Evolutionary conservation across 2,797 vertebrate species (phyloP).

Genomic region (Toxotes lorentzi): DNA sequence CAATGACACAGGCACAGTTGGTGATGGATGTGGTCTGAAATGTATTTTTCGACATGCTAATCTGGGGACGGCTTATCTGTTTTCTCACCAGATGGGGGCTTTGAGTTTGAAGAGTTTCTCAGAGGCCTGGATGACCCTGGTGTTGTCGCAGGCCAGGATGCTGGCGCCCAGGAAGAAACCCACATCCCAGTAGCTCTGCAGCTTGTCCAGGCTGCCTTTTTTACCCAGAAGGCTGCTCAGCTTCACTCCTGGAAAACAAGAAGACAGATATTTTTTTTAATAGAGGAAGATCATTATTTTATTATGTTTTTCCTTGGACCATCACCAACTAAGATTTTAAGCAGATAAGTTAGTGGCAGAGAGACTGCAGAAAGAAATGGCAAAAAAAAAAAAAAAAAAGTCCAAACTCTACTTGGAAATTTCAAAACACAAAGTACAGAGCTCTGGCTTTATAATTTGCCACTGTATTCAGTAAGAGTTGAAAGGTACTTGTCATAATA

Average conservation of each 20-base stretch:
- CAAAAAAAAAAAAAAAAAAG: not conserved
- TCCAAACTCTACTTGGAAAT: not conserved
- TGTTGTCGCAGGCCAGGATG: constrained; percentile 95
- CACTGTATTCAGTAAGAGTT: not conserved
- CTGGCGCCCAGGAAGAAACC: constrained; percentile 98
- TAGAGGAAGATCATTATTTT: not conserved
- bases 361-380: not conserved
- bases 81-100: constrained; percentile 94
- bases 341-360: not conserved
- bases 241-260: constrained; percentile 91
- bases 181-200: constrained; percentile 99
- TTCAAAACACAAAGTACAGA: constrained; percentile 1
- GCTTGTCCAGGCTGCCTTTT: constrained; percentile 96
- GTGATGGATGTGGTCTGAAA: constrained; percentile 4
- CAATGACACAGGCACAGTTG: constrained; percentile 4
- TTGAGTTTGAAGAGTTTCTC: constrained; percentile 99
- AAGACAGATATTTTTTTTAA: constrained; percentile 1
- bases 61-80: not conserved
- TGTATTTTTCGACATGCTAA: constrained; percentile 5
- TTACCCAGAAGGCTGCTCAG: constrained; percentile 97
- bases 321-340: not conserved
- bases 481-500: not conserved
- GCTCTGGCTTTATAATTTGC: not conserved
- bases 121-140: constrained; percentile 95
- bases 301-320: not conserved